A percentile compares a stretch with the other conserved stretches of the same genome.
Conservation (phyloP, 1,140 invertebrate species). For the Dufourea novaeangliae region DNA sequence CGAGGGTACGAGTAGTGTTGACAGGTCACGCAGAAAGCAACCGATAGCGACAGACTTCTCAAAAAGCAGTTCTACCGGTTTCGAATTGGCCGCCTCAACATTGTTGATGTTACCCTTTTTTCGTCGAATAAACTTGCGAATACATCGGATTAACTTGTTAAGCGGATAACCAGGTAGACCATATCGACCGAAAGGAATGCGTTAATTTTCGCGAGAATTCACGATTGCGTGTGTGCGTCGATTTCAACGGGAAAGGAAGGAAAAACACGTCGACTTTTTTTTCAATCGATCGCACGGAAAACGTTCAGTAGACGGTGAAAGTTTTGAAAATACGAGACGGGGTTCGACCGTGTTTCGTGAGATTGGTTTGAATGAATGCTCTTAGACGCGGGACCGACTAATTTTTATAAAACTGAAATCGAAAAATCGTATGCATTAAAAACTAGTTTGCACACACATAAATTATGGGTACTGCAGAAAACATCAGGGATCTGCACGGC, state of each 20-base stretch:
- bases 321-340: background rate
- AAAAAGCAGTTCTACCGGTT: background rate
- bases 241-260: no score
- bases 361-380: background rate
- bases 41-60: background rate
- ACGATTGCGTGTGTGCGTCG: background rate
- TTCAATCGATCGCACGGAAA: no score
- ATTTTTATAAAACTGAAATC: conserved; percentile 14
- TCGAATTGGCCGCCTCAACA: background rate
- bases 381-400: background rate
- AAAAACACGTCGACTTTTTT: no score
- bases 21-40: background rate
- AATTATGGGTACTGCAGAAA: conserved; percentile 42
- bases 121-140: background rate
- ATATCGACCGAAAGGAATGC: background rate
- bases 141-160: background rate
- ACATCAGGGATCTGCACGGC: background rate
- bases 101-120: background rate
- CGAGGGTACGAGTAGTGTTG: background rate
- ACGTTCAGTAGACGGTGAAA: conserved; percentile 20
- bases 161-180: background rate
- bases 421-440: background rate
- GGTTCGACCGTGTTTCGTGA: background rate
- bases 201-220: no score
- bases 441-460: conserved; percentile 36